Evolutionary conservation across 2,113 vertebrate genomes (phyloP), one percentile per base, ranked within the genome.

Genomic region (Sorex araneus): DNA sequence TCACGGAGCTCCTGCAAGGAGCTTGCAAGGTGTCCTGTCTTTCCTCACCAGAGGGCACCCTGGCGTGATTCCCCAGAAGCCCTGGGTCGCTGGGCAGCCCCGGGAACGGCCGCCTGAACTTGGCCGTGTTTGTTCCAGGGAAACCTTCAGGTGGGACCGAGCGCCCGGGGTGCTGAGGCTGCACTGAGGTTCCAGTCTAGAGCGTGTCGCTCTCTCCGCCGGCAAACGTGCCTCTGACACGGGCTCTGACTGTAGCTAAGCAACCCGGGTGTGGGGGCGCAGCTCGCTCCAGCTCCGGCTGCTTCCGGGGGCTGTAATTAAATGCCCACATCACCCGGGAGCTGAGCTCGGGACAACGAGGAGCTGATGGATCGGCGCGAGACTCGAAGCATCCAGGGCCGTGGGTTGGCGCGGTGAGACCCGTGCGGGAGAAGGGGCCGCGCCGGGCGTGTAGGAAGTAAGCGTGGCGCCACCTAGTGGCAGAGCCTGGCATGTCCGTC

Each of bases 391-490:
- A 27, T 12, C 40, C 40, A 7, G 40, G 40, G 40, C 40, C 40
- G 25, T 54, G 8, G 27, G 23, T 45, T 12, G 78, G 78, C 2
- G 66, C 45, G 15, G 15, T 3, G 34, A 40, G 21, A 70, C 67
- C 32, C 8, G 16, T 30, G 6, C 30, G 63, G 9, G 57, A 30
- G 25, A 21, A 6, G 2, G 6, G 8, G 10, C 15, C 0, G 75
- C 25, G 50, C 70, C 64, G 74, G 19, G 28, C 50, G 19, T 89
- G 94, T 94, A 90, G 81, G 76, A 89, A 94, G 16, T 91, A 94
- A 79, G 74, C 87, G 91, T 96, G 94, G 94, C 74, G 96, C 94
- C 96, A 94, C 57, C 96, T 96, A 79, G 94, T 95, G 96, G 96
- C 71, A 84, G 69, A 84, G 30, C 1, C 3, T 75, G 89, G 85